Base-by-base conservation (phyloP, 2,888 invertebrate genomes). In the Polydrusus cervinus region DNA sequence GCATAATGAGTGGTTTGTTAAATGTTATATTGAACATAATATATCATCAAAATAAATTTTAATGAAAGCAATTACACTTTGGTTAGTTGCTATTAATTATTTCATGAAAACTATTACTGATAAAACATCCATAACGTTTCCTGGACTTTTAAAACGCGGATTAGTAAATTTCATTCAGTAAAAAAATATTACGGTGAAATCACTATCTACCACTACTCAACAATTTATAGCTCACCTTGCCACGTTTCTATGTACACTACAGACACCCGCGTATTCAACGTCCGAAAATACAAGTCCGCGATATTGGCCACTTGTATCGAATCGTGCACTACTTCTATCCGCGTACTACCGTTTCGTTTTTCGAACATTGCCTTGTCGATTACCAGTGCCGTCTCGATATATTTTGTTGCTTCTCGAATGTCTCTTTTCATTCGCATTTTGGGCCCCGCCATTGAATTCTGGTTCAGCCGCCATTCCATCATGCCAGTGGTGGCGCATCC, bases 281-380 rank as follows among this genome's bases (percentile, higher is more conserved):
- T 95, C 79, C 97, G 94, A 81, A 87, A 87, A 79, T 87, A 87
- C 92, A 97, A 89, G 90, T 99, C 99, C 76, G 98, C 97, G 86
- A 98, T 97, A 88, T 99, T 99, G 81, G 97, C 97, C 81, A 97
- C 96, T 91, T 97, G 97, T 86, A 98, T 95, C 79, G 97, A 96
- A 87, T 98, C 98, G 86, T 97, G 95, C 82, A 98, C 94, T 45
- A 85, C 84, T 74, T 85, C 84, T 47, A 81, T 84, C 78, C 96
- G 89, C 67, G 95, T 95, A 87, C 95, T 96, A 78, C 96, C 95
- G 87, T 97, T 97, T 75, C 97, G 90, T 84, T 94, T 93, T 84
- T 96, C 96, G 87, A 97, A 97, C 97, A 99, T 97, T 60, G 96
- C 95, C 88, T 97, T 96, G 90, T 99, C 99, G 82, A 97, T 94